Evolutionary conservation across 2,888 invertebrate species (phyloP).

Genomic region (Steinernema scapterisci): DNA sequence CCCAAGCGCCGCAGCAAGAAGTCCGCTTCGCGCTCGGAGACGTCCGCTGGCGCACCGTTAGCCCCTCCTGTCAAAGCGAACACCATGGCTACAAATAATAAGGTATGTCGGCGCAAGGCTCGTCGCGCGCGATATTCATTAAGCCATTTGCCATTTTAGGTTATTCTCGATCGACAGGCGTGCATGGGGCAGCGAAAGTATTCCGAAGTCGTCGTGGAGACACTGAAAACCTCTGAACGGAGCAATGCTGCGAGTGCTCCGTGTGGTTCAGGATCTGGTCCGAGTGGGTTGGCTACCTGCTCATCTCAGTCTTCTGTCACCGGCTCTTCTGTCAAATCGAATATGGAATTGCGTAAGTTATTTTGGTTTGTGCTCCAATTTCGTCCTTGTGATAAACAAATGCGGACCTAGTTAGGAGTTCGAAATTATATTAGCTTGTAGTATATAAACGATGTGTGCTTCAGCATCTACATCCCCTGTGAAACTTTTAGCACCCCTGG

Average conservation of each 20-base stretch:
- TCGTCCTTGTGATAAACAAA: no score
- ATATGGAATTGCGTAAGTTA: no score
- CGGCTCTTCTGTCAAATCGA: background rate
- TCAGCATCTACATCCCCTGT: no score
- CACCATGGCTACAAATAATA: background rate
- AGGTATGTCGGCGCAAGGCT: background rate
- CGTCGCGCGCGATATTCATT: no score
- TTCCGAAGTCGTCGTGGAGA: conserved; percentile 61
- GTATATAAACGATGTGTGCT: background rate
- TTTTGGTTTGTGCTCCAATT: no score
- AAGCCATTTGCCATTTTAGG: background rate
- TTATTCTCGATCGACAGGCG: background rate
- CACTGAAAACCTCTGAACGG: conserved; percentile 37
- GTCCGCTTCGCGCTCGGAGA: background rate
- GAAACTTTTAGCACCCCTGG: conserved; percentile 7
- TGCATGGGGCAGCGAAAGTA: conserved; percentile 56
- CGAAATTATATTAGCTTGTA: no score
- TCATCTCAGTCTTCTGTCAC: conserved; percentile 33
- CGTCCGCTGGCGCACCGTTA: background rate
- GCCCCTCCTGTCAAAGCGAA: conserved; percentile 8
- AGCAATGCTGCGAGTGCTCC: background rate
- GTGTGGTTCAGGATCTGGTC: background rate
- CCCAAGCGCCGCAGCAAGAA: conserved; percentile 1
- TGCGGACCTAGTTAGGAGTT: no score
- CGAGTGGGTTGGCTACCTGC: conserved; percentile 33